These are phyloP conservation scores for Leptopterna dolabrata DNA, from an alignment of 2,888 invertebrate species.

Conservation along the genomic window DNA sequence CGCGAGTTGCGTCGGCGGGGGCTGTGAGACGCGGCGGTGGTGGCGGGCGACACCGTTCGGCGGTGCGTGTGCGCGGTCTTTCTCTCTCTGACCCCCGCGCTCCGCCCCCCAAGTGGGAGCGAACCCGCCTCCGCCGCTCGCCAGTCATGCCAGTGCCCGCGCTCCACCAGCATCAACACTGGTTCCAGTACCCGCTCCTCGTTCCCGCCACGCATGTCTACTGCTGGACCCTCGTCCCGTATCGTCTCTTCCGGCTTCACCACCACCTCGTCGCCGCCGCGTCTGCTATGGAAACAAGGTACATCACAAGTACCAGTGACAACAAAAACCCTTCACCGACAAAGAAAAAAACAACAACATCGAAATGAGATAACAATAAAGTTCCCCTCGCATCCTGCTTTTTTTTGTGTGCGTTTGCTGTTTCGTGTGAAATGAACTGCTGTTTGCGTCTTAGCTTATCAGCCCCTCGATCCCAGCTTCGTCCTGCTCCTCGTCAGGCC, in stretches of 20 bases:
- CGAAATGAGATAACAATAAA: neutral
- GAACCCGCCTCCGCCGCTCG: conserved; percentile 13
- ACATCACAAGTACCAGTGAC: neutral
- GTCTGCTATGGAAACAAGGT: conserved; percentile 56
- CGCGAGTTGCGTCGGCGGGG: neutral
- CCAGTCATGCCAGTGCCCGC: conserved; percentile 57
- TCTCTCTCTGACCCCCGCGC: neutral
- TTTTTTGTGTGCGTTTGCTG: neutral
- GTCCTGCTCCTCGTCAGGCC: neutral
- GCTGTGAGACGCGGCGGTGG: neutral
- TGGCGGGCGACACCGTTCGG: neutral
- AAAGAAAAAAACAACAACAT: neutral
- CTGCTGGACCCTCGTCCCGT: conserved; percentile 54
- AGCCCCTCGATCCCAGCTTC: neutral
- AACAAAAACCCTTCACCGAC: neutral
- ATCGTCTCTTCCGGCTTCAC: conserved; percentile 49
- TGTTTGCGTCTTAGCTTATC: neutral
- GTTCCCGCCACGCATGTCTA: conserved; percentile 56
- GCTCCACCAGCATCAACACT: conserved; percentile 53
- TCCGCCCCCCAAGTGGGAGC: conserved; percentile 20
- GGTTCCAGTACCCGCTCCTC: conserved; percentile 51
- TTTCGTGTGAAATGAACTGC: conserved; percentile 24
- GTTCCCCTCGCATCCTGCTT: neutral
- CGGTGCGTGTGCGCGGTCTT: conserved; percentile 15
- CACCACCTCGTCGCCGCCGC: conserved; percentile 51